These are phyloP conservation scores for Acanthurus lineatus DNA, from an alignment of 2,797 vertebrate species.

Conservation along the genomic window DNA sequence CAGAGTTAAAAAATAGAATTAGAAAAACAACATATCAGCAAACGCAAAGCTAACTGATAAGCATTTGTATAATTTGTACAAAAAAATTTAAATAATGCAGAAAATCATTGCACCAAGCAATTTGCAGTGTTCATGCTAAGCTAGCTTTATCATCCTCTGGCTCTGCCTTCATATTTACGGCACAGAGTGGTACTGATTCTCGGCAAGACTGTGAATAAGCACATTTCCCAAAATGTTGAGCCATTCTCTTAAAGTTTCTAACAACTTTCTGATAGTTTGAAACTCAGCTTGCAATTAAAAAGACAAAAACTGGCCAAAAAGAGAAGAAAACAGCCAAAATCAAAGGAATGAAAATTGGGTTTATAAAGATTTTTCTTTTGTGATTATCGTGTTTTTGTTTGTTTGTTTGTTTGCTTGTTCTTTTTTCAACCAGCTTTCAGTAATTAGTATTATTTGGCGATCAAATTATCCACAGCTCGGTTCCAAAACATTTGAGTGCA, in stretches of 20 bases:
- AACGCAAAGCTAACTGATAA: background rate
- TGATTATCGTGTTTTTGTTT: constrained; percentile 5
- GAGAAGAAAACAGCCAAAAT: background rate
- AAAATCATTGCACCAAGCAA: background rate
- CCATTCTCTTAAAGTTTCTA: background rate
- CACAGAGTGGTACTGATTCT: background rate
- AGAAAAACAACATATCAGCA: background rate
- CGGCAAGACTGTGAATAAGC: background rate
- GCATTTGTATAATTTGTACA: background rate
- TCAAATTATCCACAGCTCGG: background rate
- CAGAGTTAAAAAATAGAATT: background rate
- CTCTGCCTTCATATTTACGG: background rate
- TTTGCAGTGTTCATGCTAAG: background rate
- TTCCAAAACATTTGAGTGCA: constrained; percentile 5
- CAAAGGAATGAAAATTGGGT: background rate
- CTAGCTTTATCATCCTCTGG: background rate
- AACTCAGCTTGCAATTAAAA: constrained; percentile 4
- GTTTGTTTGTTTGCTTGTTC: too few species aligned
- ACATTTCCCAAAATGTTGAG: background rate
- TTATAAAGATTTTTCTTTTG: constrained; percentile 4
- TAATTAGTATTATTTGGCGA: constrained; percentile 4
- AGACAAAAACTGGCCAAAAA: background rate
- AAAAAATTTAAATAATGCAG: background rate
- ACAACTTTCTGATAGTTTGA: background rate
- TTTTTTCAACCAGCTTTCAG: background rate